Conservation (phyloP, 2,797 vertebrate species). For the Coendou prehensilis region DNA sequence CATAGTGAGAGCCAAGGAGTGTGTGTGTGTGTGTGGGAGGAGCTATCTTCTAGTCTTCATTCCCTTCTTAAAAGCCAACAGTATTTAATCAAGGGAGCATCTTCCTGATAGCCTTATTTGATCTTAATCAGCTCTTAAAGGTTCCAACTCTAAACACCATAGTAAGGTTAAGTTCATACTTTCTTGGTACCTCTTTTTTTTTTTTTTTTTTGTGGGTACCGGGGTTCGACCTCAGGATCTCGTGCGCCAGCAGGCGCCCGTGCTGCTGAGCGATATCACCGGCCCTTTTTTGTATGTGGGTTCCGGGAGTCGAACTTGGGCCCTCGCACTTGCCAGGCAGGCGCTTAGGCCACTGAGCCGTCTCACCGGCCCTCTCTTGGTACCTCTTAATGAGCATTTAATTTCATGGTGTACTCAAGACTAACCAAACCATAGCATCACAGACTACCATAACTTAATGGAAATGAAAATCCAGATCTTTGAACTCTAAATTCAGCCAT, state of each 20-base stretch:
- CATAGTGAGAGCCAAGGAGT: not conserved
- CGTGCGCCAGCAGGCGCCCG: too few relatives aligned
- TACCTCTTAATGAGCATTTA: not conserved
- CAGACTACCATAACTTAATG: not conserved
- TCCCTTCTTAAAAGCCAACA: not conserved
- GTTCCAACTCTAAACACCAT: not conserved
- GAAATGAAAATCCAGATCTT: constrained; percentile 3
- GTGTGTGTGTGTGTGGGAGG: not conserved
- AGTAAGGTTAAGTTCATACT: too few relatives aligned
- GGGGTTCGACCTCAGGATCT: too few relatives aligned
- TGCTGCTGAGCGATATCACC: too few relatives aligned
- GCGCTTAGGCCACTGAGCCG: too few relatives aligned
- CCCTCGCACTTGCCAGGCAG: too few relatives aligned
- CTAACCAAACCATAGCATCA: not conserved
- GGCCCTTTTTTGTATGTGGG: too few relatives aligned
- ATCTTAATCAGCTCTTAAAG: not conserved
- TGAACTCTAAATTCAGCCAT: constrained; percentile 10
- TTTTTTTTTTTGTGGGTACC: too few relatives aligned
- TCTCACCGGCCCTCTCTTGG: too few relatives aligned
- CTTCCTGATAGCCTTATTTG: not conserved
- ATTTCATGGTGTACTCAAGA: not conserved
- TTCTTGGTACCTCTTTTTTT: not conserved
- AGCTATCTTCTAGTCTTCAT: not conserved
- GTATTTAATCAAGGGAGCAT: not conserved
- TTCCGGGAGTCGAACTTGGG: too few relatives aligned